Evolutionary conservation across 2,797 vertebrate genomes (phyloP), one percentile per base, ranked within the genome.

Genomic region (Eulemur mongoz): DNA sequence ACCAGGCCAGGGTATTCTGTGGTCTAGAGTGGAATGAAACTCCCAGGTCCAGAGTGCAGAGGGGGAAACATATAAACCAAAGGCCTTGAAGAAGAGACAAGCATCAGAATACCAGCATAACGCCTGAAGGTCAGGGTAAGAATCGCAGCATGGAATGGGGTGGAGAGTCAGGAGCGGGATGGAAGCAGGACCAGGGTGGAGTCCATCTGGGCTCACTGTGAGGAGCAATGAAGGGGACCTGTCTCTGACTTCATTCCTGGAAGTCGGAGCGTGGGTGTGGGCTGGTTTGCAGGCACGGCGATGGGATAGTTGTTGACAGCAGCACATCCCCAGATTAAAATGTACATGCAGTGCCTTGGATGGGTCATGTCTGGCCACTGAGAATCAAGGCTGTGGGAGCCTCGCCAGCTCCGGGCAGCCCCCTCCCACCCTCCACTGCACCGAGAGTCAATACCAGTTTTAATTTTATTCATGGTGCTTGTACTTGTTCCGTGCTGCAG

Each of bases 381-480:
- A 84, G 91, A 80, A 59, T 57, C 7, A 11, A 89, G 70, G 52
- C 76, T 11, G 12, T 4, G 3, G 17, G 81, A 89, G 59, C 70
- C 43, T 0, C 20, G 73, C 69, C 82, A 32, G 75, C 57, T 85
- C 63, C 25, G 13, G 65, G 94, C 30, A 72, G 83, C n/a, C 72
- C 27, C 61, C 52, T 84, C 69, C 35, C 75, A 59, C n/a, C 80
- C 38, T 96, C 85, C 12, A 38, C 90, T 45, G 52, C 4, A 3
- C 78, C 0, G 43, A 96, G 92, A 97, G 95, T 93, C 97, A 94
- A 73, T 63, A 94, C 97, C 84, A 95, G 70, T 97, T 98, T 98
- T 98, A 98, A 98, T 98, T 98, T 98, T 98, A 98, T 98, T 98
- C 98, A 87, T 95, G 89, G 96, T 96, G 95, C 97, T 35, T 40